Evolutionary conservation across 2,797 vertebrate species (phyloP), one percentile per base, ranked within the genome.

Genomic region (Rhinoraja longicauda): DNA sequence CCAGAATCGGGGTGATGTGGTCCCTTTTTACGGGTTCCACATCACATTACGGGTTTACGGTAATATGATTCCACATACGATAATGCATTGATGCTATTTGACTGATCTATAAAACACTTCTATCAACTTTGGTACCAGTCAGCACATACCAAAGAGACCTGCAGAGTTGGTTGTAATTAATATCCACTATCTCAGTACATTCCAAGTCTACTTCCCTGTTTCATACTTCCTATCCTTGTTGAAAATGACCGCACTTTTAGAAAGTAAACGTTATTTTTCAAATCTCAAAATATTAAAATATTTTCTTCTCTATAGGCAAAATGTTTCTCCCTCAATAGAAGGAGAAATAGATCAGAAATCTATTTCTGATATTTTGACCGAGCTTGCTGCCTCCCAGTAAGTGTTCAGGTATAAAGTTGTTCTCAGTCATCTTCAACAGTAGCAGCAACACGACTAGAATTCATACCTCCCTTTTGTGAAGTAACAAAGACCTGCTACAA

Each of bases 311-410:
- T n/a, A n/a, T 53, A 17, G 45, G 1, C 12, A n/a, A n/a, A n/a
- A 82, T 91, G 92, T 73, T 93, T 64, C 53, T 67, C 64, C 57
- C 92, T 92, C 77, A n/a, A n/a, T n/a, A n/a, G n/a, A n/a, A n/a
- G n/a, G n/a, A n/a, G n/a, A n/a, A n/a, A n/a, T n/a, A n/a, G n/a
- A n/a, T n/a, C n/a, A n/a, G n/a, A n/a, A n/a, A n/a, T n/a, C n/a
- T n/a, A n/a, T n/a, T n/a, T n/a, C n/a, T 5, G 4, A 53, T 5
- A 45, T 76, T 92, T 93, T 93, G 90, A 93, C 93, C 93, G 21
- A 36, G 93, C 93, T 93, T 93, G 77, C 13, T 84, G 93, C 86
- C 70, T 93, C 92, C 93, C 92, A 93, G 93, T 62, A 93, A 93
- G 72, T 84, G 84, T 67, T 53, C 10, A 92, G 93, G 77, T 57